Conservation (phyloP, 2,113 vertebrate species). For the Trogon surrucura region DNA sequence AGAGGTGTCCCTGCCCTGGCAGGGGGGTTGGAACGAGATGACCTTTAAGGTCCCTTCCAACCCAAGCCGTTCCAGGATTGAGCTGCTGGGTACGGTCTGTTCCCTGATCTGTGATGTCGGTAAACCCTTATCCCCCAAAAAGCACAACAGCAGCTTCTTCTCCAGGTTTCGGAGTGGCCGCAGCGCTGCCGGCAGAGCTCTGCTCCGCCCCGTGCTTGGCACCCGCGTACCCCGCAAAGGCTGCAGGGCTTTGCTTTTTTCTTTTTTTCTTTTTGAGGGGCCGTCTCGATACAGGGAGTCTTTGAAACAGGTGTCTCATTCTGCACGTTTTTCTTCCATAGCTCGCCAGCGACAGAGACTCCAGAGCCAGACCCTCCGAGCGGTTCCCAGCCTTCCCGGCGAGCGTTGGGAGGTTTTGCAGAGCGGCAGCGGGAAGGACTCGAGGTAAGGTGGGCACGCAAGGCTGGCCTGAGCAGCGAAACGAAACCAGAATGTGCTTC, state of each 20-base stretch:
- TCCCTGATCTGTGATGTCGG: neutral
- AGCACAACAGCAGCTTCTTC: rapidly evolving
- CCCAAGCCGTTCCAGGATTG: neutral
- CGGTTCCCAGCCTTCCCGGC: neutral
- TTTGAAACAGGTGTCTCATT: neutral
- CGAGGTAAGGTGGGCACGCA: rapidly evolving
- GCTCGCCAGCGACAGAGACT: rapidly evolving
- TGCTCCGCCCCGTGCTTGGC: too few species aligned
- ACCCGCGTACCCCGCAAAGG: rapidly evolving
- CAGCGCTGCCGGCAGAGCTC: neutral
- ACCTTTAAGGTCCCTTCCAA: too few species aligned
- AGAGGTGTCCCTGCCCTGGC: too few species aligned
- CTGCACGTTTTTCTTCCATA: neutral
- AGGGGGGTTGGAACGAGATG: too few species aligned
- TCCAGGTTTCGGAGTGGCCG: too few species aligned
- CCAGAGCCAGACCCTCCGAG: neutral
- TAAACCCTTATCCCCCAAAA: neutral
- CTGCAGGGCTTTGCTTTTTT: neutral
- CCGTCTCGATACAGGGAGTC: neutral
- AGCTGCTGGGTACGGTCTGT: neutral
- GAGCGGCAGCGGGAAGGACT: neutral
- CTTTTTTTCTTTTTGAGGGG: too few species aligned
- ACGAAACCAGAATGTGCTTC: neutral
- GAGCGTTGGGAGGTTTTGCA: rapidly evolving
- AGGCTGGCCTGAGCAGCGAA: neutral